Evolutionary conservation across 2,113 vertebrate genomes (phyloP), one percentile per base, ranked within the genome.

Genomic region (Tapirus terrestris): DNA sequence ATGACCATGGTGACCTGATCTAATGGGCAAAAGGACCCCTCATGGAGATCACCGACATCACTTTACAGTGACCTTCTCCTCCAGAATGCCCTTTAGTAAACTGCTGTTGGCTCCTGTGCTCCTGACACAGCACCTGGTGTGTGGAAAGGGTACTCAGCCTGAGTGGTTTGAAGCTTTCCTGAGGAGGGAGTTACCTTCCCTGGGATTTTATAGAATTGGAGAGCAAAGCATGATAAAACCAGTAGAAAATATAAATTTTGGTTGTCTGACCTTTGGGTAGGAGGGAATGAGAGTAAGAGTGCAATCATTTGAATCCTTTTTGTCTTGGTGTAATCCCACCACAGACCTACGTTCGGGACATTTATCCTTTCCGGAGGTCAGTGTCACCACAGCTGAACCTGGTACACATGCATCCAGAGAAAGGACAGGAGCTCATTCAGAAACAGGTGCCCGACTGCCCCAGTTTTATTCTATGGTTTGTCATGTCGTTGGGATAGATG

Each of bases 371-470:
- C 98, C 98, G 99, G 92, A 99, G 99, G 96, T 99, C 99, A 0
- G 99, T 99, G 9, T 99, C 99, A 79, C 99, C 99, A 1, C 99
- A 99, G 98, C 99, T 99, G 96, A 99, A 99, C 98, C 98, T 99
- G 65, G 99, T 99, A 51, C 99, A 99, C 97, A 99, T 99, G 99
- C 99, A 99, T 91, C 99, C 99, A 2, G 99, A 99, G 95, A 99
- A 99, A 96, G 99, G 99, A 31, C 99, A 99, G 97, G 99, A 99
- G 94, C 99, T 99, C 36, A 99, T 99, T 98, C 99, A 99, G 98
- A 99, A 99, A 97, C 99, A 99, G 99, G 99, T 99, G 97, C 29
- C 43, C 75, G 79, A 51, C 43, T 77, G 21, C 11, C 43, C 65
- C 25, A 1, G 12, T 79, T 65, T 89, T 76, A 21, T 63, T 43